phyloP scores from a whole-genome alignment of 2,797 vertebrate genomes.

The Myotis vivesi region DNA sequence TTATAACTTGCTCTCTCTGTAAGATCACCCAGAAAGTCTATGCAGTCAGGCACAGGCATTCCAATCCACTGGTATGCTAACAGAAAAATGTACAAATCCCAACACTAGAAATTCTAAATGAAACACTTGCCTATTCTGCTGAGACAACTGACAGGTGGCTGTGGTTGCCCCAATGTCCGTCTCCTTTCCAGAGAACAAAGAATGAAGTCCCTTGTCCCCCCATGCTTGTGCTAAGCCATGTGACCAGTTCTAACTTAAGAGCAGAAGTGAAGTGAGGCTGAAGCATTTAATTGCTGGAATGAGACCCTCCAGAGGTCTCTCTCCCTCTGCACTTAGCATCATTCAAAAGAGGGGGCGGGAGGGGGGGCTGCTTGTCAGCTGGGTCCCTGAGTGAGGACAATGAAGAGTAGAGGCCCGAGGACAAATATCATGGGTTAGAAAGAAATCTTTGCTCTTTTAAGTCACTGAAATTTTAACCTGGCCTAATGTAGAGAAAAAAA shows the following conservation, averaged over 20 bases:
- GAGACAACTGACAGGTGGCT: not conserved
- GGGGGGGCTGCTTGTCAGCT: not conserved
- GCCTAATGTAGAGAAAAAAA: not conserved
- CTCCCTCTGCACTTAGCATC: not conserved
- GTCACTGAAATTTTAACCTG: not conserved
- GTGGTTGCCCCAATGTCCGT: not conserved
- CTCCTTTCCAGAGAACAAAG: not conserved
- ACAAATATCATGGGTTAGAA: not conserved
- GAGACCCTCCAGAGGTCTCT: not conserved
- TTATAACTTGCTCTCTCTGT: not conserved
- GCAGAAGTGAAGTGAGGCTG: not conserved
- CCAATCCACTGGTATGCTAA: not conserved
- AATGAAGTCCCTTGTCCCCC: not conserved
- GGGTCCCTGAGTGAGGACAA: not conserved
- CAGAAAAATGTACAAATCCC: not conserved
- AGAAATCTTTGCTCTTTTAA: not conserved
- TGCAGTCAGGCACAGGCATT: not conserved
- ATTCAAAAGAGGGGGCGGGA: not conserved
- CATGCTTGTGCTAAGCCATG: not conserved
- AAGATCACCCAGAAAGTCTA: not conserved
- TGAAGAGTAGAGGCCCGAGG: not conserved
- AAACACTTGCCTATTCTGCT: not conserved
- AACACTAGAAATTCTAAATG: not conserved
- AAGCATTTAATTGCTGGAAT: not conserved
- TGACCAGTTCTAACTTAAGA: not conserved